Evolutionary conservation across 2,888 invertebrate genomes (phyloP).

Genomic region (Drosophila sordidula): DNA sequence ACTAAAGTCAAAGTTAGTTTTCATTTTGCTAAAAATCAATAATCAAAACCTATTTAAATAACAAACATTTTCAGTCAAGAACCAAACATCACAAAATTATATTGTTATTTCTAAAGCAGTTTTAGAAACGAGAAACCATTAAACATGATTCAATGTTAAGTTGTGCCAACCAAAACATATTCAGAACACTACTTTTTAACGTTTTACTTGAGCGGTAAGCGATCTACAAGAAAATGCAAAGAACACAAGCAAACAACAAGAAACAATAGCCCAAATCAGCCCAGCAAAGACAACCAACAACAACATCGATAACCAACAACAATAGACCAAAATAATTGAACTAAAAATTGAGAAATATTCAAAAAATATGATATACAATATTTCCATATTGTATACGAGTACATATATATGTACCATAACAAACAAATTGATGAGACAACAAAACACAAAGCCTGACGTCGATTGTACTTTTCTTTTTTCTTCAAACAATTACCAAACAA

Average conservation of each 20-base stretch:
- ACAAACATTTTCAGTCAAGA: constrained; percentile 25
- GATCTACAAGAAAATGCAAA: constrained; percentile 49
- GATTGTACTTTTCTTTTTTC: constrained; percentile 84
- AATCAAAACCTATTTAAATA: constrained; percentile 16
- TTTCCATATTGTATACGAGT: constrained; percentile 22
- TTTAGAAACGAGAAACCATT: constrained; percentile 52
- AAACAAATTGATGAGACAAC: constrained; percentile 36
- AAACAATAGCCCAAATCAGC: constrained; percentile 69
- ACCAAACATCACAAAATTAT: constrained; percentile 39
- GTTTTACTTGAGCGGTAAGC: constrained; percentile 66
- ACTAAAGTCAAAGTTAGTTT: constrained; percentile 40
- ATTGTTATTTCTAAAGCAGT: constrained; percentile 36
- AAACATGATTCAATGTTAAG: constrained; percentile 38
- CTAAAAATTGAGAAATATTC: constrained; percentile 66
- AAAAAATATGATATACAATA: constrained; percentile 18
- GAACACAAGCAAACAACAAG: constrained; percentile 57
- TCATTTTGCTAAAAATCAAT: constrained; percentile 21
- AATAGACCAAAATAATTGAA: constrained; percentile 81
- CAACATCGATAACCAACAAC: constrained; percentile 52
- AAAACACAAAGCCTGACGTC: constrained; percentile 87
- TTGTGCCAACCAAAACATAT: constrained; percentile 60
- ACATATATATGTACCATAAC: constrained; percentile 7
- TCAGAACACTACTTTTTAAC: constrained; percentile 32
- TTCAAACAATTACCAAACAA: constrained; percentile 64
- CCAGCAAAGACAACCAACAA: constrained; percentile 47